Evolutionary conservation across 2,113 vertebrate species (phyloP).

Genomic region (Anseranas semipalmata): DNA sequence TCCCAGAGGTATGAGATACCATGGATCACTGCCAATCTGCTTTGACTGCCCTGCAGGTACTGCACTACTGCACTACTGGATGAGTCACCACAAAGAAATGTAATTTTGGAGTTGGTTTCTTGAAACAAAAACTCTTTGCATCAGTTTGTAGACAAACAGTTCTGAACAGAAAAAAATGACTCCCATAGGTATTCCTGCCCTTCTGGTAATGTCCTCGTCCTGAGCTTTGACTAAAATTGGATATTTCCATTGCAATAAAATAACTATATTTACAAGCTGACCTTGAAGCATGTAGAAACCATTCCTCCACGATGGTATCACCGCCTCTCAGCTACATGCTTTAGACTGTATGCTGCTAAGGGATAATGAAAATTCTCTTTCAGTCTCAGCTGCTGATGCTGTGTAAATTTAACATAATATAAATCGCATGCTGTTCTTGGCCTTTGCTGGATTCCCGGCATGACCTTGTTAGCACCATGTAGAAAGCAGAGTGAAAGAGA

Average conservation of each 20-base stretch:
- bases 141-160: neutral
- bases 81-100: constrained; percentile 13
- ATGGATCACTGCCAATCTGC: neutral
- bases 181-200: neutral
- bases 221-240: neutral
- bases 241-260: constrained; percentile 7
- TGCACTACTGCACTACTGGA: neutral
- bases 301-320: neutral
- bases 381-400: neutral
- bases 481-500: neutral
- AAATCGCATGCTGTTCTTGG: neutral
- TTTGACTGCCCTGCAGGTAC: neutral
- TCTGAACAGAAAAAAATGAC: neutral
- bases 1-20: neutral
- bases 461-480: accelerated
- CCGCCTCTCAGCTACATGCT: neutral
- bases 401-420: neutral
- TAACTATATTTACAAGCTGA: neutral
- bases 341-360: neutral
- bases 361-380: constrained; percentile 18
- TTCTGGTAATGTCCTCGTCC: neutral
- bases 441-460: neutral
- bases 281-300: constrained; percentile 1
- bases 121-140: neutral
- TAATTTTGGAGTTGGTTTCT: neutral